These are phyloP conservation scores for Pseudomyrmex flavicornis DNA, from an alignment of 1,140 invertebrate species.

Conservation along the genomic window DNA sequence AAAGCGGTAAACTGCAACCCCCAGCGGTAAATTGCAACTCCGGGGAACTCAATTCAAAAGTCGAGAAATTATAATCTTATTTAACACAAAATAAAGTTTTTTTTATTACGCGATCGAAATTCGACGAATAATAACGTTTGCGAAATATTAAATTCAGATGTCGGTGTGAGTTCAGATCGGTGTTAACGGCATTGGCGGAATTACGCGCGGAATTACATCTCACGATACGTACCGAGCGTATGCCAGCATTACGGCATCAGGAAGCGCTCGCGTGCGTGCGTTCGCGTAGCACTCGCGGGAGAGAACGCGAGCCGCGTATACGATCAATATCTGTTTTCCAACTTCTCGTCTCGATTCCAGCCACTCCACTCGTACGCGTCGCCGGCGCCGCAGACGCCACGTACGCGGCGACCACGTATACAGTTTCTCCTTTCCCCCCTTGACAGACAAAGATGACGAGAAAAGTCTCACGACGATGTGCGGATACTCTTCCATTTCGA, in stretches of 20 bases:
- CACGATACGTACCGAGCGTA: neutral
- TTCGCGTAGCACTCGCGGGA: constrained; percentile 59
- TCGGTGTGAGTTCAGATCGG: neutral
- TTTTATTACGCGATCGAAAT: neutral
- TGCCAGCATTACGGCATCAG: constrained; percentile 40
- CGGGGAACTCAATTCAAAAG: neutral
- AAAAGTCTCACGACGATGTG: constrained; percentile 38
- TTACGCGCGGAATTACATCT: neutral
- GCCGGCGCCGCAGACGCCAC: neutral
- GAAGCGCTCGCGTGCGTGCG: constrained; percentile 62
- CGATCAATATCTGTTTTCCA: constrained; percentile 75
- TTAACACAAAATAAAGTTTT: neutral
- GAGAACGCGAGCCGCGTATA: constrained; percentile 3
- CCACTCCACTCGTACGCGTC: constrained; percentile 60
- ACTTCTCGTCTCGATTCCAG: constrained; percentile 70
- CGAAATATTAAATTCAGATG: constrained; percentile 21
- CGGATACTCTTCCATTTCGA: constrained; percentile 25
- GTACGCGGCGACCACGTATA: constrained; percentile 20
- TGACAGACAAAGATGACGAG: constrained; percentile 54
- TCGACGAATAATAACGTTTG: neutral
- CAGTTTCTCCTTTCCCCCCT: neutral
- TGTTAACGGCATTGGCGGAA: constrained; percentile 19
- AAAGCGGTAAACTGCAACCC: neutral
- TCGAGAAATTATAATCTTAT: constrained; percentile 19
- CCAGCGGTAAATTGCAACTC: constrained; percentile 3